Percentiles rank a stretch among this genome's conserved stretches.
These are phyloP conservation scores for Melikaiella ostensackeni DNA, from an alignment of 2,888 invertebrate species.

Conservation along the genomic window DNA sequence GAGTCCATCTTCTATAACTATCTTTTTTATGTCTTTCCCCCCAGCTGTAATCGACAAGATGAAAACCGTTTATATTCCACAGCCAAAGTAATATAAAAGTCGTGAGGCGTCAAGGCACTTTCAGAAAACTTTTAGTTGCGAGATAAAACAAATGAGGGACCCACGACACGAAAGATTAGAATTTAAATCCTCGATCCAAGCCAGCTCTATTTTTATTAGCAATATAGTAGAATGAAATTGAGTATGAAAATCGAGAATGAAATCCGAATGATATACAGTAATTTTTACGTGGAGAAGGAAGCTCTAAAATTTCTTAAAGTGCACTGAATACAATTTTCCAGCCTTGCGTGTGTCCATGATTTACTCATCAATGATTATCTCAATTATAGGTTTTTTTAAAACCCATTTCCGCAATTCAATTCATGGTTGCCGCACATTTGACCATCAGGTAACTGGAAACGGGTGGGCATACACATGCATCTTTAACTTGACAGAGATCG, in stretches of 20 bases:
- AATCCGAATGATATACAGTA: not conserved
- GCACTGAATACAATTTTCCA: constrained; percentile 7
- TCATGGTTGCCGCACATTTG: constrained; percentile 31
- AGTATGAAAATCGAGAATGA: not conserved
- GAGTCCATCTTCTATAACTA: not conserved
- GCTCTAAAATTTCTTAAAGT: constrained; percentile 26
- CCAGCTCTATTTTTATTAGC: constrained; percentile 4
- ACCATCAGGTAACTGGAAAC: constrained; percentile 37
- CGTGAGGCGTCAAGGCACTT: constrained; percentile 12
- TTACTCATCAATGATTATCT: constrained; percentile 36
- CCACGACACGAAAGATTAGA: constrained; percentile 9
- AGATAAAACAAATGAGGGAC: constrained; percentile 14
- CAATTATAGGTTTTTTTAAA: constrained; percentile 11
- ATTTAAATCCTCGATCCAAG: constrained; percentile 10
- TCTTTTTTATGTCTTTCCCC: not conserved
- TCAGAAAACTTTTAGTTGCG: constrained; percentile 8
- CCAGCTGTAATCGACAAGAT: not conserved
- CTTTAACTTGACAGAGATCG: constrained; percentile 34
- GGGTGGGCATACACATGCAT: constrained; percentile 28
- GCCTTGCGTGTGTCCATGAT: constrained; percentile 21
- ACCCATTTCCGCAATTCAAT: constrained; percentile 32
- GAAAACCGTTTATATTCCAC: constrained; percentile 12
- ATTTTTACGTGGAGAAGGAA: constrained; percentile 28
- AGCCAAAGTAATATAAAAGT: constrained; percentile 23
- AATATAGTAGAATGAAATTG: constrained; percentile 5